These are phyloP conservation scores for Terebella lapidaria DNA, from an alignment of 2,888 invertebrate genomes.

Conservation along the genomic window DNA sequence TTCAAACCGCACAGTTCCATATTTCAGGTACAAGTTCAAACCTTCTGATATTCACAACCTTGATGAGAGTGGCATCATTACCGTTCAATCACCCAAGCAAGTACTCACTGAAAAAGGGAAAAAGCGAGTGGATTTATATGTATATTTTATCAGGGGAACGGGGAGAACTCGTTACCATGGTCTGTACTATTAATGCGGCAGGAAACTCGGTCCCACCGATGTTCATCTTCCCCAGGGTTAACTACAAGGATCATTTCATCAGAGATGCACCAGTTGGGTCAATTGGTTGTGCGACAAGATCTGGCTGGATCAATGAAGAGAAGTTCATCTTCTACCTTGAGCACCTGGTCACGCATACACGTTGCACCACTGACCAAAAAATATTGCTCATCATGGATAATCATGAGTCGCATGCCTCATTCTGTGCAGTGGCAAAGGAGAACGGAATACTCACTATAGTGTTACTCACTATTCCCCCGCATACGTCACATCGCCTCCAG, in stretches of 20 bases:
- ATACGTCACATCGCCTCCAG: constrained; percentile 16
- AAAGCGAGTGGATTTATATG: constrained; percentile 23
- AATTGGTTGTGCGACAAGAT: constrained; percentile 2
- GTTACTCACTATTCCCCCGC: constrained; percentile 17
- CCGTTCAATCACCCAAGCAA: constrained; percentile 18
- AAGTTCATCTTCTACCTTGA: constrained; percentile 15
- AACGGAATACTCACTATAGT: constrained; percentile 16
- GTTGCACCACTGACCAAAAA: constrained; percentile 8
- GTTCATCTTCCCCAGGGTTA: constrained; percentile 19
- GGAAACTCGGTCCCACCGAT: constrained; percentile 19
- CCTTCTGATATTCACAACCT: constrained; percentile 18
- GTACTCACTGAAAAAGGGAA: constrained; percentile 19
- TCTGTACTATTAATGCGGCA: constrained; percentile 13
- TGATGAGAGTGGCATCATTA: constrained; percentile 26
- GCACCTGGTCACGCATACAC: constrained; percentile 14
- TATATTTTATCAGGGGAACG: constrained; percentile 16
- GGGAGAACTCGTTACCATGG: constrained; percentile 14
- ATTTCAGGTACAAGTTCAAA: constrained; percentile 18
- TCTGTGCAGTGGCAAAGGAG: not conserved
- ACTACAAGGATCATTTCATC: constrained; percentile 14
- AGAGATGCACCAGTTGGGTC: constrained; percentile 9
- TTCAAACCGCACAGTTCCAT: no score
- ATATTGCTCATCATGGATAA: not conserved
- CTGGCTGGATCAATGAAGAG: constrained; percentile 21
- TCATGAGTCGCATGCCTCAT: not conserved